Evolutionary conservation across 2,888 invertebrate genomes (phyloP).

Genomic region (Caenorhabditis panamensis): DNA sequence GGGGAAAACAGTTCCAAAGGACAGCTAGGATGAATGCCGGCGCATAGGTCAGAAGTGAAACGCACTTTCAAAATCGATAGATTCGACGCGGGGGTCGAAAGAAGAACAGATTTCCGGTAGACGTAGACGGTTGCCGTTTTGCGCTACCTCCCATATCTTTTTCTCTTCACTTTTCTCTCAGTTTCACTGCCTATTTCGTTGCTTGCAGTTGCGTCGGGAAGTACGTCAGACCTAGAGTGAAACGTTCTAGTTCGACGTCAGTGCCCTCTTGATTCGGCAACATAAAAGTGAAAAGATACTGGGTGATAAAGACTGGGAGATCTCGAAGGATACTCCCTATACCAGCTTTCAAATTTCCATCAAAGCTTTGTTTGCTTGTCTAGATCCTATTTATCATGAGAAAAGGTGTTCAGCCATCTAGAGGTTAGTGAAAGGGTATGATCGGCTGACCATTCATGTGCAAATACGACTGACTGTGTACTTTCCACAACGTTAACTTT

Average conservation of each 20-base stretch:
- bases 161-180: conserved; percentile 34
- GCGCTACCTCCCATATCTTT: conserved; percentile 7
- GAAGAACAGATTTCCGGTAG: conserved; percentile 24
- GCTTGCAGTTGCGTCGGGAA: conserved; percentile 19
- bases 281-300: not conserved
- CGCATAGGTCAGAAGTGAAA: conserved; percentile 8
- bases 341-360: not conserved
- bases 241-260: conserved; percentile 23
- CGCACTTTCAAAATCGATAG: conserved; percentile 10
- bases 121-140: conserved; percentile 16
- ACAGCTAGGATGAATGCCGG: not conserved
- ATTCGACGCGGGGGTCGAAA: not conserved
- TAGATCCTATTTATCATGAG: not conserved
- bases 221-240: conserved; percentile 44
- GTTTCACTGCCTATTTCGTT: conserved; percentile 38
- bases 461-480: not conserved
- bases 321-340: not conserved
- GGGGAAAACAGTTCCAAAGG: conserved; percentile 18
- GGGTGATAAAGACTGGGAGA: not conserved
- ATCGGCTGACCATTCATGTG: not conserved
- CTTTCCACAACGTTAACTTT: not conserved
- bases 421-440: not conserved
- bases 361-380: not conserved
- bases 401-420: not conserved
- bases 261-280: not conserved